Evolutionary conservation across 2,888 invertebrate species (phyloP).

Genomic region (Volucella bombylans): DNA sequence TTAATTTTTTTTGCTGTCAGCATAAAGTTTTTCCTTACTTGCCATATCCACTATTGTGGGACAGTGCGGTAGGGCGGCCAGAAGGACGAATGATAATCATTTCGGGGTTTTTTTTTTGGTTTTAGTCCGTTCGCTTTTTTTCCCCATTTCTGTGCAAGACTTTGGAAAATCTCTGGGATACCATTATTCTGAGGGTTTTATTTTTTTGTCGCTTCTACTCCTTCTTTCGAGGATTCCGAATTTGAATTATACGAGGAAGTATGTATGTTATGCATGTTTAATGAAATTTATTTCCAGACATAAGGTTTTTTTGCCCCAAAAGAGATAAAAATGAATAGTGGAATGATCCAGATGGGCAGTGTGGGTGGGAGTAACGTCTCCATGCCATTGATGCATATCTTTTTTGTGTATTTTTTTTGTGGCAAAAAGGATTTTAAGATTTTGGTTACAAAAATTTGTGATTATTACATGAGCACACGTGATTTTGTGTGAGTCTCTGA

Average conservation of each 20-base stretch:
- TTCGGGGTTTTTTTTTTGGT: slow-evolving; percentile 25
- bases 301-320: slow-evolving; percentile 48
- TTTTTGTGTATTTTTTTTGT: slow-evolving; percentile 22
- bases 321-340: slow-evolving; percentile 52
- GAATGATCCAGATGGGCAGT: background rate
- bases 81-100: slow-evolving; percentile 60
- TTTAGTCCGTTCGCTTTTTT: background rate
- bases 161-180: slow-evolving; percentile 50
- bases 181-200: slow-evolving; percentile 41
- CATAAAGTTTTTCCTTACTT: slow-evolving; percentile 42
- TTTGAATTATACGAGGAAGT: slow-evolving; percentile 45
- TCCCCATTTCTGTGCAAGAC: slow-evolving; percentile 15
- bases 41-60: background rate
- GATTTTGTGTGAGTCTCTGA: background rate
- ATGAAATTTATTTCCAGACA: slow-evolving; percentile 66
- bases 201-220: slow-evolving; percentile 11
- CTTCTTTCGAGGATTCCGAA: background rate
- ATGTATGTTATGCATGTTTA: slow-evolving; percentile 10
- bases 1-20: slow-evolving; percentile 38
- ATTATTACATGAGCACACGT: too few species aligned
- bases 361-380: background rate
- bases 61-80: background rate
- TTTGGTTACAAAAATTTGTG: background rate
- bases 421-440: background rate
- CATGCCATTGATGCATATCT: slow-evolving; percentile 36